These are phyloP conservation scores for Leptopilina boulardi DNA, from an alignment of 1,140 invertebrate genomes.

Conservation along the genomic window DNA sequence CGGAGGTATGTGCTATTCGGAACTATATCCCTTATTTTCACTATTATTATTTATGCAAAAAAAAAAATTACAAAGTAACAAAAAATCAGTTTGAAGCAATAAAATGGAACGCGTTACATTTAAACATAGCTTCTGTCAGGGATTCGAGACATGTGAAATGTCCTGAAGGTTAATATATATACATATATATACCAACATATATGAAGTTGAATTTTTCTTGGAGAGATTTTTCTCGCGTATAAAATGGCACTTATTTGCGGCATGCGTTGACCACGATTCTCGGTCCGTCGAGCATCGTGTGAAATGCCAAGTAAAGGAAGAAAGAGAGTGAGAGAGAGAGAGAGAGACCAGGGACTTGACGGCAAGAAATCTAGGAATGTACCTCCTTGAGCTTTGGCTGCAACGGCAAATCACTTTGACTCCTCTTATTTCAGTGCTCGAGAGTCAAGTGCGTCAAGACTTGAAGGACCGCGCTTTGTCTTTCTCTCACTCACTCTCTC, in stretches of 20 bases:
- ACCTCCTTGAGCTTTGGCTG: slow-evolving; percentile 13
- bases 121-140: too few species aligned
- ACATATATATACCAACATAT: too few species aligned
- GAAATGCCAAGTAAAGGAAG: slow-evolving; percentile 38
- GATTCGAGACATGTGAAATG: too few species aligned
- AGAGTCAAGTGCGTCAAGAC: slow-evolving; percentile 33
- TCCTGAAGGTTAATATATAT: too few species aligned
- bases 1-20: too few species aligned
- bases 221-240: neutral
- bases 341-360: neutral
- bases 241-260: slow-evolving; percentile 26
- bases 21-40: too few species aligned
- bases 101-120: too few species aligned
- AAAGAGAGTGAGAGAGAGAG: neutral
- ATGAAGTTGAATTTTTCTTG: neutral
- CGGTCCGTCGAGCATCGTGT: slow-evolving; percentile 46
- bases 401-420: slow-evolving; percentile 32
- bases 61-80: too few species aligned
- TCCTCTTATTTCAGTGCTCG: slow-evolving; percentile 26
- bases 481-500: neutral
- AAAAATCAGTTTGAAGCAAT: too few species aligned
- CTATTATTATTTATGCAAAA: too few species aligned
- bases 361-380: slow-evolving; percentile 26
- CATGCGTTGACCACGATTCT: slow-evolving; percentile 24
- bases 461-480: slow-evolving; percentile 4